A percentile compares a stretch with the other conserved stretches of the same genome.
These are phyloP conservation scores for Hemichromis elongatus DNA, from an alignment of 2,113 vertebrate genomes.

Conservation along the genomic window DNA sequence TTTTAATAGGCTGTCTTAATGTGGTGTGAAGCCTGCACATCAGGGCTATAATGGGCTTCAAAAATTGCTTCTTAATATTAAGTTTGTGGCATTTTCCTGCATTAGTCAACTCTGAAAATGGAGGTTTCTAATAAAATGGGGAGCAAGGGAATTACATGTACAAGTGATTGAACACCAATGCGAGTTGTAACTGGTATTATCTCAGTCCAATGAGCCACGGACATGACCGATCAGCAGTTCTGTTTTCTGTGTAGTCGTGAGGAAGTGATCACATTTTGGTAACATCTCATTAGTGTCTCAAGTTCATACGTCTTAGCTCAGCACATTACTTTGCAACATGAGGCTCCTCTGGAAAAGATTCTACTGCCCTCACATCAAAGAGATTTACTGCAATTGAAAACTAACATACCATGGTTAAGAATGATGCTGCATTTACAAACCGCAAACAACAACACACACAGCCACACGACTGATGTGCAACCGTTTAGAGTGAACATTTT, in stretches of 20 bases:
- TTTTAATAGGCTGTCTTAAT: background rate
- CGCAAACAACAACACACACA: background rate
- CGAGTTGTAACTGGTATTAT: background rate
- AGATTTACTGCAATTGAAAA: background rate
- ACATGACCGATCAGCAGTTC: slow-evolving; percentile 33
- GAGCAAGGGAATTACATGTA: background rate
- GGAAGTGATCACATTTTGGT: slow-evolving; percentile 18
- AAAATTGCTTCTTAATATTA: background rate
- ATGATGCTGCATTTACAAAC: background rate
- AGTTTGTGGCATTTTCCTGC: background rate
- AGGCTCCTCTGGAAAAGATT: background rate
- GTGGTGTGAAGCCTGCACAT: background rate
- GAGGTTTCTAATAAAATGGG: background rate
- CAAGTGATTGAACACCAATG: background rate
- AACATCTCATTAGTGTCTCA: slow-evolving; percentile 36
- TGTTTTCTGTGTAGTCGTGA: slow-evolving; percentile 8
- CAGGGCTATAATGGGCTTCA: background rate
- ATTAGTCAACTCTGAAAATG: slow-evolving; percentile 4
- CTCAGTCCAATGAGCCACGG: slow-evolving; percentile 33
- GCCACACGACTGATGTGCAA: background rate
- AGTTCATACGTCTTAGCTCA: slow-evolving; percentile 33
- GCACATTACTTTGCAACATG: slow-evolving; percentile 34
- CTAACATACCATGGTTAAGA: background rate
- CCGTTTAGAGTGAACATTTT: background rate
- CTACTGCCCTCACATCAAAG: background rate